These are phyloP conservation scores for Lepus europaeus DNA, from an alignment of 2,113 vertebrate genomes.

Conservation along the genomic window DNA sequence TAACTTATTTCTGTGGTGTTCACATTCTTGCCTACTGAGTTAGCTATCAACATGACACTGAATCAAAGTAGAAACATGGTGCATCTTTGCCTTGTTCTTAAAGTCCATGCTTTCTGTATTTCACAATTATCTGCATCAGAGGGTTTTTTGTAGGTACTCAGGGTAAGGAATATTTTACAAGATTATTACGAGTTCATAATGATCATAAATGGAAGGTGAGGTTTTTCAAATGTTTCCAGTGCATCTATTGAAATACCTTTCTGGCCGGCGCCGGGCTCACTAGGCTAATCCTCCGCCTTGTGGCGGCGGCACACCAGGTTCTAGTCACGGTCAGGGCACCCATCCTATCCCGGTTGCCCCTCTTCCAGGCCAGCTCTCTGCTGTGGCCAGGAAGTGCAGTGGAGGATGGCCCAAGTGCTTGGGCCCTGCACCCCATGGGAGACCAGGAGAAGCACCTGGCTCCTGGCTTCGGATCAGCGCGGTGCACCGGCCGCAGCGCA, in stretches of 20 bases:
- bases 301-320: too few relatives aligned
- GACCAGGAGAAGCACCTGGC: too few relatives aligned
- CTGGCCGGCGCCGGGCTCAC: too few relatives aligned
- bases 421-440: too few relatives aligned
- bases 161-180: background rate
- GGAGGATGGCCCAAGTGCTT: too few relatives aligned
- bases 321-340: too few relatives aligned
- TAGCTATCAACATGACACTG: background rate
- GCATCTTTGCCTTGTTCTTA: background rate
- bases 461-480: too few relatives aligned
- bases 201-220: constrained; percentile 6
- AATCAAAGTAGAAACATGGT: background rate
- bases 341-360: too few relatives aligned
- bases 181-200: background rate
- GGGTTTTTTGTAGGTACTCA: background rate
- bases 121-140: background rate
- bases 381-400: too few relatives aligned
- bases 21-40: background rate
- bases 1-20: background rate
- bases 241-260: background rate
- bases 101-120: background rate
- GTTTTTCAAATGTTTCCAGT: background rate
- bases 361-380: too few relatives aligned
- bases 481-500: too few relatives aligned
- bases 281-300: too few relatives aligned